Base-by-base conservation (phyloP, 2,797 vertebrate genomes). In the Scleropages formosus region DNA sequence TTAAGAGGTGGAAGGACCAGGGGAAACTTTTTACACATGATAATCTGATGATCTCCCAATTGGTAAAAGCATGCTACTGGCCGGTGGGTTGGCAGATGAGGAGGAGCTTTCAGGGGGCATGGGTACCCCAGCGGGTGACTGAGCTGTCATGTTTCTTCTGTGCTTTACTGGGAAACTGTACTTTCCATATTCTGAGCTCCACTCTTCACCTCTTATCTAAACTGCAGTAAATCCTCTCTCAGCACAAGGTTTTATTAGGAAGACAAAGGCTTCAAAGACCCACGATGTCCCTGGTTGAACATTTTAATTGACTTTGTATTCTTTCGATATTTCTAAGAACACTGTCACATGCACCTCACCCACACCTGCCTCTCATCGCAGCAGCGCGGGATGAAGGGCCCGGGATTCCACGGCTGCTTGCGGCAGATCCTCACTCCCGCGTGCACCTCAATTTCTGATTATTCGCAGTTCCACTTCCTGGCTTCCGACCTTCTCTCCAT, bases 181-280 rank as follows among this genome's bases (percentile, higher is more conserved):
- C 12, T 20, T 12, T 68, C 12, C 39, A 68, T 22, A 24, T 20
- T 15, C 39, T 12, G 2, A 39, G 22, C 12, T 20, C 22, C 20
- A 22, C 22, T 68, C 46, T n/a, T 47, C n/a, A 47, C 46, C 22
- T 22, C 44, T 49, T 69, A 44, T 65, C 31, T 65, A 65, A 65
- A 11, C 18, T 44, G 15, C 31, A 63, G 44, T 44, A 65, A 65
- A 44, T 65, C 63, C 65, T 65, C 27, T 65, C 63, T 27, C 65
- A 65, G 3, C 15, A 9, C n/a, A 65, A 65, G 44, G 66, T 26
- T 69, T 69, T 51, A 51, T 69, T 18, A 22, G 44, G 18, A 68
- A 44, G 11, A 68, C 20, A 13, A 46, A 65, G 18, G 49, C 39
- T 68, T 68, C 31, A 68, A 47, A 47, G 65, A 46, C n/a, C 18